A percentile compares a stretch with the other conserved stretches of the same genome.
These are phyloP conservation scores for Onychostoma macrolepis DNA, from an alignment of 2,113 vertebrate species.

Conservation along the genomic window DNA sequence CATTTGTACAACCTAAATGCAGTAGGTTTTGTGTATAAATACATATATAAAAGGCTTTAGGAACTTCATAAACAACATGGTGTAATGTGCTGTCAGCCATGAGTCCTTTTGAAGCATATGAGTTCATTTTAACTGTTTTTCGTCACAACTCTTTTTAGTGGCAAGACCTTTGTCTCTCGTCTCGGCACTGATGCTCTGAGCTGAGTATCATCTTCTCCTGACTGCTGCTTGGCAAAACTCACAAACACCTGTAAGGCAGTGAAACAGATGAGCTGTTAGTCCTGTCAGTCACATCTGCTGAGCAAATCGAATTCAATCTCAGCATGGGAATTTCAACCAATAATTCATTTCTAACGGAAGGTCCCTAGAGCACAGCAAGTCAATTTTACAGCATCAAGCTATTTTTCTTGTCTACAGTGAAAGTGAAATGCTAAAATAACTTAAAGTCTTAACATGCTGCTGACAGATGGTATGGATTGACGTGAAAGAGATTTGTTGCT, in stretches of 20 bases:
- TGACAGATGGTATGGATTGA: neutral
- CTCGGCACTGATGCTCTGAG: conserved; percentile 79
- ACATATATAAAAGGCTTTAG: conserved; percentile 22
- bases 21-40: conserved; percentile 12
- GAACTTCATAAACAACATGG: conserved; percentile 6
- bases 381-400: neutral
- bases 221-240: conserved; percentile 95
- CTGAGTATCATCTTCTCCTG: conserved; percentile 80
- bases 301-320: neutral
- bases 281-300: neutral
- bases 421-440: neutral
- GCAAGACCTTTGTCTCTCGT: conserved; percentile 81
- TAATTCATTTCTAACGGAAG: neutral
- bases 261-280: neutral
- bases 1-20: neutral
- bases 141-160: conserved; percentile 49
- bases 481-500: neutral
- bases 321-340: neutral
- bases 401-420: neutral
- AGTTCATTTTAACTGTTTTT: conserved; percentile 65
- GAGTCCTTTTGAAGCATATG: neutral
- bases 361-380: neutral
- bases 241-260: conserved; percentile 82
- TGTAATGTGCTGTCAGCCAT: neutral
- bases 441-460: neutral